These are phyloP conservation scores for Gallinago paraguaiae DNA, from an alignment of 2,113 vertebrate genomes.

Conservation along the genomic window DNA sequence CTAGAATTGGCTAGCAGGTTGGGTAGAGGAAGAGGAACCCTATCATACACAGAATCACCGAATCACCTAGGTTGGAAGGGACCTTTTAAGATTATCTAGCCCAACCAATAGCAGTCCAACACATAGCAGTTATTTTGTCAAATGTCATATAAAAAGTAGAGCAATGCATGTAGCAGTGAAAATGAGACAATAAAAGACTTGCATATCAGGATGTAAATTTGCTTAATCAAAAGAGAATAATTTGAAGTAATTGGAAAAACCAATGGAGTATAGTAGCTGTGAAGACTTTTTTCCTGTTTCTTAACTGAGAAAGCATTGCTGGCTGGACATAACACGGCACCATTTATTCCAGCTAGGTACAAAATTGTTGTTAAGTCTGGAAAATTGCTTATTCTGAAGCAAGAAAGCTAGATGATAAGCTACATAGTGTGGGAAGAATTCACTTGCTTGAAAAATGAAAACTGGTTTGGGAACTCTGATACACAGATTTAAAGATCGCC, in stretches of 20 bases:
- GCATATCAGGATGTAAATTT: background rate
- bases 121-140: background rate
- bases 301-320: background rate
- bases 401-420: background rate
- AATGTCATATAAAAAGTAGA: background rate
- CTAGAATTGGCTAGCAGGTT: background rate
- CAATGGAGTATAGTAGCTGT: background rate
- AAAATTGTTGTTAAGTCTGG: background rate
- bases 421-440: background rate
- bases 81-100: no score
- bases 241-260: background rate
- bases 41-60: background rate
- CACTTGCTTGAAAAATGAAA: background rate
- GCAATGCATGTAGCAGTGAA: background rate
- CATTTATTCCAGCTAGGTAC: background rate
- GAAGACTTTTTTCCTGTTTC: background rate
- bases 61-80: no score
- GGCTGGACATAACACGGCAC: background rate
- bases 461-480: background rate
- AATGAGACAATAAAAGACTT: background rate
- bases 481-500: background rate
- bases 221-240: background rate
- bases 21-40: background rate
- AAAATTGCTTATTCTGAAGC: background rate
- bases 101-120: no score